Evolutionary conservation across 2,797 vertebrate species (phyloP), one percentile per base, ranked within the genome.

Genomic region (Pseudochaenichthys georgianus): DNA sequence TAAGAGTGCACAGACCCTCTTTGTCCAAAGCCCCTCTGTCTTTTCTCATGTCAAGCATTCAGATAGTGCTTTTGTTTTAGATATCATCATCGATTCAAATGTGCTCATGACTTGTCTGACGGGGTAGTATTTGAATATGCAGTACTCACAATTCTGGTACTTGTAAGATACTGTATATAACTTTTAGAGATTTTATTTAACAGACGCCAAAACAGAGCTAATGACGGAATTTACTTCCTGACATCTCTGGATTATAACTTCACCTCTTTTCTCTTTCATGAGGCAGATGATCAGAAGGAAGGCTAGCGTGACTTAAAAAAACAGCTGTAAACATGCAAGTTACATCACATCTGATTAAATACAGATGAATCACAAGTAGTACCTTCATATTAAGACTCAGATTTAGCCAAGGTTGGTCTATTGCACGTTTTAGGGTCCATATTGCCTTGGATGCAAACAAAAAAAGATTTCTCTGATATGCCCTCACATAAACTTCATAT

Each of bases 221-320:
- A 91, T 92, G 84, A 93, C 16, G 88, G 89, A 88, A 68, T 55
- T 31, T 12, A 68, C 51, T 89, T 93, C 88, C 88, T 83, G 87
- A 93, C 73, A 64, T 84, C 84, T 80, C 85, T 87, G 77, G 11
- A 28, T 9, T 55, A 55, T 13, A 60, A 55, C 75, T 7, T 63
- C 67, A 51, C 54, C 19, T 64, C 46, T 43, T 47, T 59, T 75
- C 13, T 54, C 62, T 46, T 52, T 62, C 17, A 61, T 73, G 63
- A 43, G 50, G n/a, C 47, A 31, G 13, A 64, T 66, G 41, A 67
- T 48, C 34, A 64, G 64, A n/a, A 65, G 54, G 68, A 54, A 70
- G 41, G 31, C 28, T 64, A 38, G n/a, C 46, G 41, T 65, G 48
- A 52, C 41, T 52, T 23, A 5, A 23, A 52, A 70, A 45, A 61